phyloP scores from a whole-genome alignment of 2,113 vertebrate species.

The Ammodytes dubius region DNA sequence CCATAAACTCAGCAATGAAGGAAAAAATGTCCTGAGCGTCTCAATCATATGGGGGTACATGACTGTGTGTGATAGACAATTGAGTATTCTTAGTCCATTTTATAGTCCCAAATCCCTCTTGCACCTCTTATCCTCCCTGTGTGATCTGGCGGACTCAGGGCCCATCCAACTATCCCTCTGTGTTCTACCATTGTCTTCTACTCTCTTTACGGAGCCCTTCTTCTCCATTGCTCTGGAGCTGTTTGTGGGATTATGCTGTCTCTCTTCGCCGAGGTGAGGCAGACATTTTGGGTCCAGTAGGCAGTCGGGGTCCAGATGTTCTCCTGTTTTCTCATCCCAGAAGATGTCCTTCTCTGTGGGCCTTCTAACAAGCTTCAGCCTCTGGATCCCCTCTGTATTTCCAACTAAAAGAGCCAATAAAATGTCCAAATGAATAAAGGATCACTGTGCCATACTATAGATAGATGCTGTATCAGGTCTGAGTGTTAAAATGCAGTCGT shows the following conservation, averaged over 20 bases:
- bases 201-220: neutral
- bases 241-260: neutral
- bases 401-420: conserved; percentile 11
- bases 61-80: neutral
- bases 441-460: neutral
- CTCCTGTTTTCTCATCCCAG: conserved; percentile 85
- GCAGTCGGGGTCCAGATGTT: conserved; percentile 71
- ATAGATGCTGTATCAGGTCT: neutral
- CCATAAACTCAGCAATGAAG: conserved; percentile 36
- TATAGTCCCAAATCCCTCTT: conserved; percentile 24
- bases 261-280: conserved; percentile 15
- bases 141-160: neutral
- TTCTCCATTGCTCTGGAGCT: neutral
- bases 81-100: conserved; percentile 5
- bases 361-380: conserved; percentile 69
- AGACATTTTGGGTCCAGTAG: conserved; percentile 44
- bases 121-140: conserved; percentile 1
- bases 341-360: conserved; percentile 72
- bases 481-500: neutral
- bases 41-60: no score
- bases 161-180: neutral
- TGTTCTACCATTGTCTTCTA: neutral
- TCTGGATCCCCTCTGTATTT: conserved; percentile 36
- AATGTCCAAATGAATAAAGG: neutral
- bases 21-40: neutral